Evolutionary conservation across 2,888 invertebrate genomes (phyloP), one percentile per base, ranked within the genome.

Genomic region (Ophion costatus): DNA sequence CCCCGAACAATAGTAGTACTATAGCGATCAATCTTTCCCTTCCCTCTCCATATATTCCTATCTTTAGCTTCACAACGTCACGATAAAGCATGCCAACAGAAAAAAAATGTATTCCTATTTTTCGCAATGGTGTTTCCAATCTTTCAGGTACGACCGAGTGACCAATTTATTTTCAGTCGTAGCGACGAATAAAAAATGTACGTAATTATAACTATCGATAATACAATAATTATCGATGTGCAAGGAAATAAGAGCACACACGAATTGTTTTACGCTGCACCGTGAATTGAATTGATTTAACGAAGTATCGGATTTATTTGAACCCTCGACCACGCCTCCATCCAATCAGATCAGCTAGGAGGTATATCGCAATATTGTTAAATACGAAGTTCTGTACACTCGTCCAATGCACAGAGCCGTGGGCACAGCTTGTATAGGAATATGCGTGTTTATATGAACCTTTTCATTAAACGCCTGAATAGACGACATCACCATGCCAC

Each of bases 401-500:
- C 61, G 74, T 45, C 17, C 63, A 51, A 70, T 33, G n/a, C 6
- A 80, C 56, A 70, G 14, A 45, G 11, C 20, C 24, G 42, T 29
- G 20, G 63, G 59, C 71, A 29, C 22, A 11, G 74, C 45, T 24
- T 71, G 10, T 64, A 71, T 22, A 45, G 11, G 24, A 51, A 42
- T 22, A 10, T 67, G 57, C 78, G 33, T 56, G 29, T 71, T 59
- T 77, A 79, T 11, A 45, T 45, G 73, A 83, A 83, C 74, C 63
- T 79, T 84, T 86, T 67, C 69, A 86, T 86, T 84, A 76, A 85
- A 84, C 64, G 74, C 81, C 80, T 74, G 79, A 85, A 59, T 73
- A 73, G 82, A 71, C 79, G 70, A 71, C 82, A 75, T 85, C 84
- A 82, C 81, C 84, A 59, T 63, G 76, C 76, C 71, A 77, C 57